A percentile compares a stretch with the other conserved stretches of the same genome.
phyloP scores from a whole-genome alignment of 2,113 vertebrate species.

The Empidonax alnorum region DNA sequence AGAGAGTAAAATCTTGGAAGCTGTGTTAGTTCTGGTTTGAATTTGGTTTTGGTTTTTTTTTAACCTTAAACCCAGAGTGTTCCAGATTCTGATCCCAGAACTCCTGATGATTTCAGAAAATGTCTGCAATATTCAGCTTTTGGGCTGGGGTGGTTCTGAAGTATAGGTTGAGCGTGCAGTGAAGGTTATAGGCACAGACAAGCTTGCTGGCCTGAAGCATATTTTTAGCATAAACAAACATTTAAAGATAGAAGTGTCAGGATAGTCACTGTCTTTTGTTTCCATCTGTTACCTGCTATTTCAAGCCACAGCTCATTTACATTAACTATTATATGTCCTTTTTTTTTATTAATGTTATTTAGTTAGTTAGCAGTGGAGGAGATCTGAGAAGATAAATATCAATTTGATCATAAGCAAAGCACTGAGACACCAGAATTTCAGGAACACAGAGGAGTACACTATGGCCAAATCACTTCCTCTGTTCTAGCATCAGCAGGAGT shows the following conservation, averaged over 20 bases:
- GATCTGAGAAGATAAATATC: background rate
- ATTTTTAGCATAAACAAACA: constrained; percentile 70
- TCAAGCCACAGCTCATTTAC: constrained; percentile 21
- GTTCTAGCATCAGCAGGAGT: background rate
- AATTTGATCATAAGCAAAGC: background rate
- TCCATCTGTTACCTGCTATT: constrained; percentile 61
- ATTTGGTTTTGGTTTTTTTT: background rate
- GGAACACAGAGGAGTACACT: background rate
- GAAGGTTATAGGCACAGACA: constrained; percentile 21
- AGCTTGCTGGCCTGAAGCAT: constrained; percentile 2
- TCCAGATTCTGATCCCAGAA: background rate
- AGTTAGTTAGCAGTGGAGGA: background rate
- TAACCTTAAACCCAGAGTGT: background rate
- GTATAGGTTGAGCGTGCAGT: background rate
- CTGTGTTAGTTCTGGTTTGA: background rate
- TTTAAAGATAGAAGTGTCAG: constrained; percentile 62
- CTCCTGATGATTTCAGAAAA: background rate
- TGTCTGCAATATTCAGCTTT: background rate
- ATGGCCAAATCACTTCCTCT: background rate
- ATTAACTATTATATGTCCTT: constrained; percentile 39
- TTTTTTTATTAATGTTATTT: background rate
- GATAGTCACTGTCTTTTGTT: constrained; percentile 42
- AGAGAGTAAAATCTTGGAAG: background rate
- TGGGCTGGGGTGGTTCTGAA: background rate
- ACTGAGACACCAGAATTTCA: background rate